These are phyloP conservation scores for Eurypyga helias DNA, from an alignment of 2,113 vertebrate species.

Conservation along the genomic window DNA sequence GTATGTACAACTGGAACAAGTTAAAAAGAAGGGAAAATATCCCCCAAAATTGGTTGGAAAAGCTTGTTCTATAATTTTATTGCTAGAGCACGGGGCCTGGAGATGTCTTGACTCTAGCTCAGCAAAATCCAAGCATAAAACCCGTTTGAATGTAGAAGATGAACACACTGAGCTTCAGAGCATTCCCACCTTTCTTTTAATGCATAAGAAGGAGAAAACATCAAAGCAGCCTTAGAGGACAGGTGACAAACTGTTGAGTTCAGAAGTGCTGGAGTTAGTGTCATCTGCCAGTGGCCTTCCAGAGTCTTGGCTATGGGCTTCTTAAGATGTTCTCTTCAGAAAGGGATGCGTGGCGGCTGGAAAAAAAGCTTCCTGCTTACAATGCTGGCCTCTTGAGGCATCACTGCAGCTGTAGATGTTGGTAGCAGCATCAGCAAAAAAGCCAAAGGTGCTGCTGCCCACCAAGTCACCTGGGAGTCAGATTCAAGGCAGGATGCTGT, in stretches of 20 bases:
- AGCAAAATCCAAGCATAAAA: background rate
- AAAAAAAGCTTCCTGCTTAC: background rate
- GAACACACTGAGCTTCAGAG: background rate
- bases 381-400: background rate
- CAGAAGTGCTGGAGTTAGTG: background rate
- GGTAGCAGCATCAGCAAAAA: background rate
- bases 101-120: background rate
- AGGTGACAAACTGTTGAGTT: background rate
- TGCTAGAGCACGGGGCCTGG: background rate
- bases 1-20: constrained; percentile 36
- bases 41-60: background rate
- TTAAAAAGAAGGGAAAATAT: constrained; percentile 22
- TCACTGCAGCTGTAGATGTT: background rate
- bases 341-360: background rate
- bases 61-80: background rate
- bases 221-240: background rate
- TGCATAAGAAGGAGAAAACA: background rate
- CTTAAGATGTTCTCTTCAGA: background rate
- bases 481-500: background rate
- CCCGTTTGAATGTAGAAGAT: background rate
- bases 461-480: background rate
- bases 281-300: background rate
- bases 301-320: background rate
- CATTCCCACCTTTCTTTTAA: background rate
- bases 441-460: background rate